Evolutionary conservation across 1,140 invertebrate species (phyloP).

Genomic region (Drosophila orosa): DNA sequence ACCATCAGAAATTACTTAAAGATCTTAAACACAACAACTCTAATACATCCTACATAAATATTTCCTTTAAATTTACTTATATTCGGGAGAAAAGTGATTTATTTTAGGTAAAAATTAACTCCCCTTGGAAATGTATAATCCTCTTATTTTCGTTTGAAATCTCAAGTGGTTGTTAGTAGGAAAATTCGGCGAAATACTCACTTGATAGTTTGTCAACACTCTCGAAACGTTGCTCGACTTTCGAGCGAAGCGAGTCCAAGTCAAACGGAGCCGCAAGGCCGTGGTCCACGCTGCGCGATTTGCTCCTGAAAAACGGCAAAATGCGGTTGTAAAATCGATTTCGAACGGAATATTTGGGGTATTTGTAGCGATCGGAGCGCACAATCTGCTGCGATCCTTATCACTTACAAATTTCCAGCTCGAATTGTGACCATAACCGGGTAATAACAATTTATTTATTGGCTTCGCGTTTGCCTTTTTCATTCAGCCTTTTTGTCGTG

Average conservation of each 20-base stretch:
- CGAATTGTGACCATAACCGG: constrained; percentile 78
- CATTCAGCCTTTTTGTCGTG: constrained; percentile 22
- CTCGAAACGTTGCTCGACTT: constrained; percentile 92
- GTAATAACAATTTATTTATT: constrained; percentile 80
- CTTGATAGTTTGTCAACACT: constrained; percentile 88
- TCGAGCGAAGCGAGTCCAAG: constrained; percentile 91
- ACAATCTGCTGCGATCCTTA: constrained; percentile 69
- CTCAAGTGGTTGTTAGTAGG: not conserved
- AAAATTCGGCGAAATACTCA: constrained; percentile 54
- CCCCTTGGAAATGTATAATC: not conserved
- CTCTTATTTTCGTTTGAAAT: too few relatives aligned
- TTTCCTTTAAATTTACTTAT: not conserved
- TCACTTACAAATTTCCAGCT: constrained; percentile 79
- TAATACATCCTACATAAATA: too few relatives aligned
- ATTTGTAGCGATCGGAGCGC: constrained; percentile 48
- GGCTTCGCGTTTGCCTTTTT: constrained; percentile 34
- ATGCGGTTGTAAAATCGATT: constrained; percentile 50
- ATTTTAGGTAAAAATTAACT: too few relatives aligned
- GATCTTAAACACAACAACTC: too few relatives aligned
- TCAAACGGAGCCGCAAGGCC: constrained; percentile 92
- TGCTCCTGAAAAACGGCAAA: constrained; percentile 88
- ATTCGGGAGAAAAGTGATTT: not conserved
- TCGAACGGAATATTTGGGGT: constrained; percentile 25
- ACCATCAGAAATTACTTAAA: not conserved
- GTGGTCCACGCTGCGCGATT: constrained; percentile 94